phyloP scores from a whole-genome alignment of 35 echinoderm and acorn worm genomes.

The Stichopus chloronotus region DNA sequence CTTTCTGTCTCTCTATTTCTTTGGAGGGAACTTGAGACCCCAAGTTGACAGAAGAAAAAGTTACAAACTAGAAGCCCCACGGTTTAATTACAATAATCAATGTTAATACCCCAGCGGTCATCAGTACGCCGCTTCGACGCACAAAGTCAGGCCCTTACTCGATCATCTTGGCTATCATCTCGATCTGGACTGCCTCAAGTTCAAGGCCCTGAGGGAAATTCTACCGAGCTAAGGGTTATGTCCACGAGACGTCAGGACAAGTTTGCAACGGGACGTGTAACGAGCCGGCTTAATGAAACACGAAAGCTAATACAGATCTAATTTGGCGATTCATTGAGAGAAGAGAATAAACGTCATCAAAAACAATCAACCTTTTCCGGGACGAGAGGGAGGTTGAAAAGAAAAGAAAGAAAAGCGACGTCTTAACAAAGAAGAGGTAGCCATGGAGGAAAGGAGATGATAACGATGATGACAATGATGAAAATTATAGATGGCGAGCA shows the following conservation, averaged over 20 bases:
- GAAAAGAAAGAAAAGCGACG: background rate
- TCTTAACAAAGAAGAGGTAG: background rate
- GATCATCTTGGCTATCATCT: conserved; percentile 13
- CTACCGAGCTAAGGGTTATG: conserved; percentile 17
- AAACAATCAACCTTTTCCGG: conserved; percentile 42
- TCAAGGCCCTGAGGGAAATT: conserved; percentile 56
- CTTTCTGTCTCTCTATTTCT: background rate
- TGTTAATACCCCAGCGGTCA: conserved; percentile 55
- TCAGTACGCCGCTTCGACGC: conserved; percentile 43
- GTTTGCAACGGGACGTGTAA: conserved; percentile 50
- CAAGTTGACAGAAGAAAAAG: conserved; percentile 35
- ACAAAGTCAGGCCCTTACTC: conserved; percentile 9
- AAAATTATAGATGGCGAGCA: background rate
- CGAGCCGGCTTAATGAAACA: conserved; percentile 49
- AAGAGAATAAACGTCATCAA: conserved; percentile 29
- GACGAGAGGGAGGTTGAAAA: background rate
- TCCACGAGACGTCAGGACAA: conserved; percentile 31
- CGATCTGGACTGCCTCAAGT: conserved; percentile 50
- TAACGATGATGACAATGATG: background rate
- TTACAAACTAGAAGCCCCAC: conserved; percentile 43
- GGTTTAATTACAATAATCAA: conserved; percentile 57
- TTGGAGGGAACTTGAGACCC: conserved; percentile 4
- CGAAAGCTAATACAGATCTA: conserved; percentile 61
- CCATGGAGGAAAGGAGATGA: background rate
- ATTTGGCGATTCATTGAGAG: conserved; percentile 25